Evolutionary conservation across 37 sponge, comb jelly and placozoan species (phyloP), one percentile per base, ranked within the genome.

Genomic region (Bolinopsis microptera): DNA sequence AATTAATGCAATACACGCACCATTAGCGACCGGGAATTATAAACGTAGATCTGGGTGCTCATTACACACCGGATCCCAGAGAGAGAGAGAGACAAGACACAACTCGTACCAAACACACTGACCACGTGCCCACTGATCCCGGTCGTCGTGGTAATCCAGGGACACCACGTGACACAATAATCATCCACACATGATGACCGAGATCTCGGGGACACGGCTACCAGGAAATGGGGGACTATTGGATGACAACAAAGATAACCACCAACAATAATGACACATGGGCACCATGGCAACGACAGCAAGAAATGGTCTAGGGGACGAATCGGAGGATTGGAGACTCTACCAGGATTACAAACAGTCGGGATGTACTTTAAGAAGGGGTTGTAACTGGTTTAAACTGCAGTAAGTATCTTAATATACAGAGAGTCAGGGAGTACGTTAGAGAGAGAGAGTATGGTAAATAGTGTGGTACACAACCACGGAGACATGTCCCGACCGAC

Each of bases 1-100:
- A 70, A 70, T 70, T 70, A 70, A 70, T 70, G 74, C 74, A 70
- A 26, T 70, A 26, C 74, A 70, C 74, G 74, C 74, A 70, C 74
- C 74, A 70, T 70, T 70, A 70, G 74, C 74, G 25, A 70, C 74
- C 25, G 61, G 61, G 74, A 70, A 70, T 70, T 70, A 70, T 70
- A 70, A 22, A 26, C 74, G 74, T 70, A 70, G 25, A 70, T 70
- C 25, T 70, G 74, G 74, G 74, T 70, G 74, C 74, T 70, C 74
- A 48, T 48, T 48, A 48, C 61, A 48, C 13, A 5, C 61, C 61
- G 61, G 61, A 48, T 13, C n/a, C n/a, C n/a, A n/a, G n/a, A n/a
- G n/a, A n/a, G n/a, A n/a, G n/a, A n/a, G n/a, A n/a, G n/a, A 48
- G 61, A 5, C 61, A 48, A 48, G 61, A 48, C 61, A 48, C 61